These are phyloP conservation scores for Eristalis intricaria DNA, from an alignment of 2,888 invertebrate genomes.

Conservation along the genomic window DNA sequence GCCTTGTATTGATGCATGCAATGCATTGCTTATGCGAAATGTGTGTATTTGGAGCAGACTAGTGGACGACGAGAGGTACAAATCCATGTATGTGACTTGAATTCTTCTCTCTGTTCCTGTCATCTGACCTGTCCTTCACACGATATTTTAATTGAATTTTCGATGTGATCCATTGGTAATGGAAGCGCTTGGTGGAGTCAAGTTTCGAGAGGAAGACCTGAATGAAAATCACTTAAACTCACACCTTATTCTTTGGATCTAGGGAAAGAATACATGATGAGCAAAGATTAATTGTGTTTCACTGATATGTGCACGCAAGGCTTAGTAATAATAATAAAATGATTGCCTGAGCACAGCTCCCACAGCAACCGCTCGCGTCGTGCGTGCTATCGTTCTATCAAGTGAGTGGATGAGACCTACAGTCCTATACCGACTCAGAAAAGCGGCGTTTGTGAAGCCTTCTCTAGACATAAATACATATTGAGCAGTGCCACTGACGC, in stretches of 20 bases:
- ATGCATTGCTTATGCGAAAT: neutral
- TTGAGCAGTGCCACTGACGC: too few relatives aligned
- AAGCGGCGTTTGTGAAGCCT: too few relatives aligned
- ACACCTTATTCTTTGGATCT: neutral
- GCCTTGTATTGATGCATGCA: neutral
- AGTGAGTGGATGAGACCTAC: too few relatives aligned
- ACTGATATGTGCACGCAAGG: too few relatives aligned
- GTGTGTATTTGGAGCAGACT: neutral
- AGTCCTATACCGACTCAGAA: too few relatives aligned
- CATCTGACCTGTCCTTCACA: slow-evolving; percentile 61
- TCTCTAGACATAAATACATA: too few relatives aligned
- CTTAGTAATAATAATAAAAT: too few relatives aligned
- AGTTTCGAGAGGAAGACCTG: slow-evolving; percentile 9
- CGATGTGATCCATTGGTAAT: slow-evolving; percentile 52
- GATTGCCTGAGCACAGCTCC: too few relatives aligned
- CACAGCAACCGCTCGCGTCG: too few relatives aligned
- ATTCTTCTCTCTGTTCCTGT: slow-evolving; percentile 1
- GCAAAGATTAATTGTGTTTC: too few relatives aligned
- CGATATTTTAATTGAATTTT: slow-evolving; percentile 71
- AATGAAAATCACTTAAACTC: slow-evolving; percentile 25
- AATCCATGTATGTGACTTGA: neutral
- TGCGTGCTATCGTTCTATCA: too few relatives aligned
- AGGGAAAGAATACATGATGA: neutral
- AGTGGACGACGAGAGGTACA: neutral
- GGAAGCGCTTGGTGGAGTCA: slow-evolving; percentile 4